Evolutionary conservation across 2,113 vertebrate genomes (phyloP).

Genomic region (Centropus bengalensis): DNA sequence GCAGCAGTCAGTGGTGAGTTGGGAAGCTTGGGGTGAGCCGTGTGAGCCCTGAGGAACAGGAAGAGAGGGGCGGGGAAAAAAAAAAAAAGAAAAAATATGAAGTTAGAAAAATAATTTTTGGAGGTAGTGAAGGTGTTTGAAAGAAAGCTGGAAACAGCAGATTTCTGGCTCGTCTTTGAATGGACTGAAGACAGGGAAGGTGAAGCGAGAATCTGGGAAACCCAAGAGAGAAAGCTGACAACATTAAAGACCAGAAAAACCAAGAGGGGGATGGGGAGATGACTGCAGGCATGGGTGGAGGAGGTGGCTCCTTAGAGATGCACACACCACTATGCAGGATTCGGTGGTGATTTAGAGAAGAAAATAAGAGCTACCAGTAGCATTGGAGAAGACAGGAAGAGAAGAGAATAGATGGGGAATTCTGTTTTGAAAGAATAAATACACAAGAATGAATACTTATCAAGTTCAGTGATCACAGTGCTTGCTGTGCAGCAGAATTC

Average conservation of each 20-base stretch:
- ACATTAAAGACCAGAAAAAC: not conserved
- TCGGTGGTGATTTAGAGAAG: not conserved
- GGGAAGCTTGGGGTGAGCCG: fast-evolving
- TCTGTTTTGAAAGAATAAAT: not conserved
- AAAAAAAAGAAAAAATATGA: not conserved
- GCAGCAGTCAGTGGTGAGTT: conserved; percentile 61
- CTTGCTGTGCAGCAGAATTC: not conserved
- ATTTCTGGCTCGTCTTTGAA: not conserved
- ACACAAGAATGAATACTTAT: not conserved
- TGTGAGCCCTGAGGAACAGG: not conserved
- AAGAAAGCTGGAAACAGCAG: not conserved
- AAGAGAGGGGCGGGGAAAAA: not conserved
- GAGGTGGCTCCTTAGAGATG: not conserved
- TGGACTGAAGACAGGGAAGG: not conserved
- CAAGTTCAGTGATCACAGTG: not conserved
- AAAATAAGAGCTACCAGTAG: not conserved
- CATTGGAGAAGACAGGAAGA: not conserved
- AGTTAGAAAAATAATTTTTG: not conserved
- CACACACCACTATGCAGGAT: not conserved
- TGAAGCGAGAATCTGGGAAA: not conserved
- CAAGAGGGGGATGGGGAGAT: not conserved
- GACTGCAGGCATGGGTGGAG: not conserved
- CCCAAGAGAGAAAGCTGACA: not conserved
- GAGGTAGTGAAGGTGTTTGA: not conserved
- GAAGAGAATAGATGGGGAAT: not conserved